Conservation (phyloP, 1,140 invertebrate genomes). For the Drosophila nannoptera region DNA sequence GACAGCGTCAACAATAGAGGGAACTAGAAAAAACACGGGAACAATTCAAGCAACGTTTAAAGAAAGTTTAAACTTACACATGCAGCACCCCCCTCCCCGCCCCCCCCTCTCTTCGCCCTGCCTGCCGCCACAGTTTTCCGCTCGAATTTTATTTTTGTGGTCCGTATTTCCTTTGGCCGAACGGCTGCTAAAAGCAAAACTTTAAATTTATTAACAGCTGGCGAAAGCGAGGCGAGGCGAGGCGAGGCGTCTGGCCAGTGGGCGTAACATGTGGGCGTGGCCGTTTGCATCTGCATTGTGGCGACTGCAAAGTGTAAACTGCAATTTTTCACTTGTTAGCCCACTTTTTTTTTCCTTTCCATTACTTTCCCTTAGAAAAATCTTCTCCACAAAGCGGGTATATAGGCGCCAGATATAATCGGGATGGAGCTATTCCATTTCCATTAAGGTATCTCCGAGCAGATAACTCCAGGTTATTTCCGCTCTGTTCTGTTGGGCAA, state of each 20-base stretch:
- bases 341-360: conserved; percentile 48
- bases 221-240: conserved; percentile 55
- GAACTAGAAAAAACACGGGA: conserved; percentile 40
- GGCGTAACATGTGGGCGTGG: neutral
- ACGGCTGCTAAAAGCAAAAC: conserved; percentile 60
- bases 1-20: conserved; percentile 19
- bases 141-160: conserved; percentile 21
- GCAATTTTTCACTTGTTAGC: conserved; percentile 54
- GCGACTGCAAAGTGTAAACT: conserved; percentile 64
- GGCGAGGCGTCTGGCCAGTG: conserved; percentile 34
- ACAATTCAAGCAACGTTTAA: conserved; percentile 72
- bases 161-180: conserved; percentile 6
- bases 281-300: conserved; percentile 46
- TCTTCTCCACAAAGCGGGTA: neutral
- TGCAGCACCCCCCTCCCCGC: neutral
- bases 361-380: neutral
- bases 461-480: neutral
- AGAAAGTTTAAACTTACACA: conserved; percentile 59
- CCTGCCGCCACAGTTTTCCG: conserved; percentile 18
- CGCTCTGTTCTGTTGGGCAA: conserved; percentile 26
- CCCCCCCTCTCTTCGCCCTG: neutral
- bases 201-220: conserved; percentile 74
- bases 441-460: neutral
- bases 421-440: neutral
- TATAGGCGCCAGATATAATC: neutral